A percentile compares a stretch with the other conserved stretches of the same genome.
phyloP scores from a whole-genome alignment of 2,888 invertebrate genomes.

The Rhopalosiphum nymphaeae region DNA sequence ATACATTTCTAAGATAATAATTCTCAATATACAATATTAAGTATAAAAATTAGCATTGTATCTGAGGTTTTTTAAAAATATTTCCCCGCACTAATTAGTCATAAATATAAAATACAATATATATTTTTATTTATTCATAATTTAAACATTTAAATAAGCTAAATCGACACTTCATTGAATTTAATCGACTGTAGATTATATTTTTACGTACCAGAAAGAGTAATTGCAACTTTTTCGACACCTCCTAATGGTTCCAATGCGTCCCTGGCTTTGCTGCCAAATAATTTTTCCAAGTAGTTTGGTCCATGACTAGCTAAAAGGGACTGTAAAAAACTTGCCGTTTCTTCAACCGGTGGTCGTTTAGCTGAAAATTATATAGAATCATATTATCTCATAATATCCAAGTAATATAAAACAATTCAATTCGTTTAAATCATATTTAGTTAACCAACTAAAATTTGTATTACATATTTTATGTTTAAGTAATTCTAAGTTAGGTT shows the following conservation, averaged over 20 bases:
- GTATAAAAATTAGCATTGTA: neutral
- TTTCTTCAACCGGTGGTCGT: slow-evolving; percentile 96
- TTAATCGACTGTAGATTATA: neutral
- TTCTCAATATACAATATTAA: neutral
- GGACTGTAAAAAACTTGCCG: slow-evolving; percentile 93
- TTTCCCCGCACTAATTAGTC: neutral
- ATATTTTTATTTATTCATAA: neutral
- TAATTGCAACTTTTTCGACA: slow-evolving; percentile 95
- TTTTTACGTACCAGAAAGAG: slow-evolving; percentile 82
- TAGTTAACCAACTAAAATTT: neutral
- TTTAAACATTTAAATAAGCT: neutral
- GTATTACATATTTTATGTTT: neutral
- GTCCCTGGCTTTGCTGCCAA: slow-evolving; percentile 94
- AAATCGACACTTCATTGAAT: neutral
- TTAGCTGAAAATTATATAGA: slow-evolving; percentile 78
- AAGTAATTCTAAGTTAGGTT: neutral
- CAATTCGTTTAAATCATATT: neutral
- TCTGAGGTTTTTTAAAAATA: neutral
- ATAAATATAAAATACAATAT: neutral
- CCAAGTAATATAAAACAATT: neutral
- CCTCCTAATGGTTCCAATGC: slow-evolving; percentile 92
- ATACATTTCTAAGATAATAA: neutral
- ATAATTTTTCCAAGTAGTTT: slow-evolving; percentile 95
- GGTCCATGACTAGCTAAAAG: slow-evolving; percentile 95
- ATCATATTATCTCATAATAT: neutral